Percentiles rank a stretch among this genome's conserved stretches.
Evolutionary conservation across 1,140 invertebrate genomes (phyloP).

Genomic region (Rhynchophorus ferrugineus): DNA sequence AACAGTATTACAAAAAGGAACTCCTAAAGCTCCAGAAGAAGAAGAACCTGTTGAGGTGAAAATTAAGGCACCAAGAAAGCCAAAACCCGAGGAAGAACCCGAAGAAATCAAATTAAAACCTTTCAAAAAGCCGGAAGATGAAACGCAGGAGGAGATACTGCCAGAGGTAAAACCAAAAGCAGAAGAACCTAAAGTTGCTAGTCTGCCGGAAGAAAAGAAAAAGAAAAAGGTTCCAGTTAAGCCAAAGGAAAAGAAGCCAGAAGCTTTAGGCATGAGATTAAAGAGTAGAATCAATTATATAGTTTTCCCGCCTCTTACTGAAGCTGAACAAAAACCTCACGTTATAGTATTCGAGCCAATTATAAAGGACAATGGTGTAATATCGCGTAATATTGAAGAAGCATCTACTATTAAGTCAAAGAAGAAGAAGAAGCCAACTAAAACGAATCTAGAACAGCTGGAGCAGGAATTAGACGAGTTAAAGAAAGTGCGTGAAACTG

Average conservation of each 20-base stretch:
- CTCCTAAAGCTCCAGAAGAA: conserved; percentile 46
- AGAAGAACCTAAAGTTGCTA: conserved; percentile 38
- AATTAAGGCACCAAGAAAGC: conserved; percentile 47
- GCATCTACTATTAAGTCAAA: conserved; percentile 55
- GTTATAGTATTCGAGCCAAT: conserved; percentile 48
- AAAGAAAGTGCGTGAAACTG: conserved; percentile 20
- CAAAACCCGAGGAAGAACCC: conserved; percentile 46
- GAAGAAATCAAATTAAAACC: conserved; percentile 48
- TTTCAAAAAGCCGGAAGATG: conserved; percentile 43
- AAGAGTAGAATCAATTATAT: conserved; percentile 55
- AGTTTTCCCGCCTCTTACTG: conserved; percentile 50
- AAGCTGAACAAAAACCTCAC: conserved; percentile 42
- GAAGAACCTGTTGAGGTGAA: conserved; percentile 47
- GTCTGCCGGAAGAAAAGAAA: conserved; percentile 37
- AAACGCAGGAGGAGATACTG: conserved; percentile 27
- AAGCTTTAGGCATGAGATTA: conserved; percentile 56
- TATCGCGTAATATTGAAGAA: conserved; percentile 64
- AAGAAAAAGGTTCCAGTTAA: conserved; percentile 46
- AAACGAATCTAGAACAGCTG: conserved; percentile 53
- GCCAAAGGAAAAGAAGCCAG: conserved; percentile 43
- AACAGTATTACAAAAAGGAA: conserved; percentile 46
- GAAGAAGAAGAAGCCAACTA: conserved; percentile 41
- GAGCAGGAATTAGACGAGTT: conserved; percentile 26
- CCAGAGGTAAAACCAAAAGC: conserved; percentile 6
- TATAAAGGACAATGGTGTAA: conserved; percentile 50